Evolutionary conservation across 2,888 invertebrate genomes (phyloP), one percentile per base, ranked within the genome.

Genomic region (Rosalia funebris): DNA sequence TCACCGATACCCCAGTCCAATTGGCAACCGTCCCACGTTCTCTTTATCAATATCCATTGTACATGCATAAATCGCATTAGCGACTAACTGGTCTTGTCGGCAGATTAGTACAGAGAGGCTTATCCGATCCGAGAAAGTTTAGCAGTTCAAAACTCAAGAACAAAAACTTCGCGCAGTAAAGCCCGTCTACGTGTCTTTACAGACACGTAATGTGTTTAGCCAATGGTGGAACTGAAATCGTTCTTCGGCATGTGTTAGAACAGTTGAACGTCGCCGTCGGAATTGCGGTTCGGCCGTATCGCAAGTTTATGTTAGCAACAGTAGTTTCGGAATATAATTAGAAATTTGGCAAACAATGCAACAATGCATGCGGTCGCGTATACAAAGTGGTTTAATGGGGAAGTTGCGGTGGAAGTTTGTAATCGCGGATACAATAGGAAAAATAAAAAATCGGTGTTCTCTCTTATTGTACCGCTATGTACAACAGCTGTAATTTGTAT

Each of bases 71-170:
- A 36, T 48, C 36, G 17, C 48, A 19, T 37, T 17, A 37, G 19
- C 17, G 5, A 34, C 17, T 19, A n/a, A n/a, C n/a, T n/a, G 25
- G 36, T 34, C 34, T 47, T 36, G 47, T 47, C 34, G 36, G 47
- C 34, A 47, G 47, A 47, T 15, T 32, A 34, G 48, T 14, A 10
- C 12, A 36, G 19, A 48, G 36, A 34, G 12, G 19, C 17, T 25
- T 48, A 48, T 48, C 36, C 9, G 36, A 37, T 48, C 12, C 17
- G 31, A 32, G 46, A 47, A 36, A 48, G 48, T 48, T 48, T 48
- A 37, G 48, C 37, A 48, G 36, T 48, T 36, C 48, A 48, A 48
- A 48, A 48, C 48, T 25, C 14, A 48, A 19, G 36, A 11, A 36
- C 36, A 48, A 37, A 11, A 48, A 48, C 10, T 48, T 7, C 9